phyloP scores from a whole-genome alignment of 2,888 invertebrate species.

The Coecobrya sp. region DNA sequence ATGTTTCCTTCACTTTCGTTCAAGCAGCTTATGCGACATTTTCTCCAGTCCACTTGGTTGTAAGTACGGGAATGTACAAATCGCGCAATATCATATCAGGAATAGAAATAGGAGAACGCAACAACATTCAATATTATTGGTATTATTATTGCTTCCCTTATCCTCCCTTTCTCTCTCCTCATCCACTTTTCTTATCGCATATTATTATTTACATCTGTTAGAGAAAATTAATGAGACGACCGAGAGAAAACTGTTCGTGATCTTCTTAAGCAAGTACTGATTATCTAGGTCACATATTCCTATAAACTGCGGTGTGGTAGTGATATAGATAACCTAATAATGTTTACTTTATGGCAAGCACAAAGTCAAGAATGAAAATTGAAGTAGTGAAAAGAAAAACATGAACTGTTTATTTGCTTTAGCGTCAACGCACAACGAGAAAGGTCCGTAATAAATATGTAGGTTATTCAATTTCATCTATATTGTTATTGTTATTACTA shows the following conservation, averaged over 20 bases:
- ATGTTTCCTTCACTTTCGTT: not conserved
- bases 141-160: not conserved
- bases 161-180: not conserved
- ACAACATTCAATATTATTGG: not conserved
- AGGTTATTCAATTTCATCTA: constrained; percentile 13
- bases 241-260: not conserved
- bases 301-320: not conserved
- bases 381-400: not conserved
- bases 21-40: not conserved
- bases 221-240: not conserved
- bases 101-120: too few species aligned
- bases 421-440: not conserved
- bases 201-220: not conserved
- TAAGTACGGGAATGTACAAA: not conserved
- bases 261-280: not conserved
- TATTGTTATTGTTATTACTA: constrained; percentile 37
- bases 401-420: constrained; percentile 8
- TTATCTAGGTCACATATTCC: constrained; percentile 27
- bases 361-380: not conserved
- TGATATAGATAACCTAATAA: too few species aligned
- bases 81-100: not conserved
- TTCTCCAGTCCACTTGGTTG: not conserved
- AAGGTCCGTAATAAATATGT: not conserved
- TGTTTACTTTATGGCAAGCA: not conserved
- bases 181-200: not conserved